phyloP scores from a whole-genome alignment of 1,140 invertebrate genomes.

The Ditylenchus dipsaci region DNA sequence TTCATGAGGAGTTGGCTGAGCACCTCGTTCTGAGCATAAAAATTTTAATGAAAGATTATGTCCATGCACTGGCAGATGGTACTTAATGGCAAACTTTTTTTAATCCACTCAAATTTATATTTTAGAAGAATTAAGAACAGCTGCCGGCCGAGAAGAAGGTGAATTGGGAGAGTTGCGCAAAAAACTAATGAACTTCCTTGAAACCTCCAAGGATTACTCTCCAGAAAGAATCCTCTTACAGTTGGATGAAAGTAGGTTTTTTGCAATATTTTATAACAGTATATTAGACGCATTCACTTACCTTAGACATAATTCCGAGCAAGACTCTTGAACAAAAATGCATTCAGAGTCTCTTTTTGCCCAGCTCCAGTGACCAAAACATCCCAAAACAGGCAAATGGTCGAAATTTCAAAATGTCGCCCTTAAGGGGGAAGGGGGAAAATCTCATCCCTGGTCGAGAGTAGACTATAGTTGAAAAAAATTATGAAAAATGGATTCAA shows the following conservation, averaged over 20 bases:
- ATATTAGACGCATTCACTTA: too few relatives aligned
- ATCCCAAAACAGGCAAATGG: too few relatives aligned
- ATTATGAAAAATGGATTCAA: too few relatives aligned
- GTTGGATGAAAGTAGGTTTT: slow-evolving; percentile 26
- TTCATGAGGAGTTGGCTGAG: slow-evolving; percentile 80
- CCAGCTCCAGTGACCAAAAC: too few relatives aligned
- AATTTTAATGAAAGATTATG: slow-evolving; percentile 55
- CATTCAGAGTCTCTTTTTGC: too few relatives aligned
- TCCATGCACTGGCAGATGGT: slow-evolving; percentile 31
- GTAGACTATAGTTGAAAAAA: too few relatives aligned
- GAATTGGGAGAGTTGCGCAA: slow-evolving; percentile 66
- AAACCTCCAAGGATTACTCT: slow-evolving; percentile 75
- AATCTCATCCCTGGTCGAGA: too few relatives aligned
- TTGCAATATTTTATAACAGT: not conserved
- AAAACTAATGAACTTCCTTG: slow-evolving; percentile 79
- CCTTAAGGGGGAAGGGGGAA: too few relatives aligned
- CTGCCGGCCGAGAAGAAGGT: slow-evolving; percentile 65
- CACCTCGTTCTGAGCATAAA: slow-evolving; percentile 58
- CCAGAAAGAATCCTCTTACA: slow-evolving; percentile 71
- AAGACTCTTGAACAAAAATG: too few relatives aligned
- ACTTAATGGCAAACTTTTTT: slow-evolving; percentile 31
- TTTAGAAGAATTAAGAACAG: slow-evolving; percentile 56
- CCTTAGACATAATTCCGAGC: too few relatives aligned
- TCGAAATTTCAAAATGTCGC: not conserved
- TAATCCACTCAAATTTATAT: not conserved